These are phyloP conservation scores for Drosophila limbata DNA, from an alignment of 2,888 invertebrate species.

Conservation along the genomic window DNA sequence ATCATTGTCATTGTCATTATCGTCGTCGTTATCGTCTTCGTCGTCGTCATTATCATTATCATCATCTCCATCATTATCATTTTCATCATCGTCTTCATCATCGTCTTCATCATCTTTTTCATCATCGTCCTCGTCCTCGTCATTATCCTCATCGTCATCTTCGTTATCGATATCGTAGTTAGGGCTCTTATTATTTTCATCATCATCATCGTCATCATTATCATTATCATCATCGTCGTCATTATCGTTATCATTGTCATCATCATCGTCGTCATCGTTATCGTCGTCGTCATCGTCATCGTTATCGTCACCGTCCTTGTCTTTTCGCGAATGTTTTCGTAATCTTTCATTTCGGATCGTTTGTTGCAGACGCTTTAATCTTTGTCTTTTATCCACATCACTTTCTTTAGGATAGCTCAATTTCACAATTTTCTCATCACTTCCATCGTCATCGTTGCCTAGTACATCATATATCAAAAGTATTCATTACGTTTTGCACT, in stretches of 20 bases:
- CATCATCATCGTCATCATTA: conserved; percentile 83
- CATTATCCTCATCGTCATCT: conserved; percentile 43
- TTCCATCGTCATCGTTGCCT: conserved; percentile 77
- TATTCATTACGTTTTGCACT: conserved; percentile 69
- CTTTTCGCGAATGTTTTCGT: conserved; percentile 85
- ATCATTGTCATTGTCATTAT: conserved; percentile 85
- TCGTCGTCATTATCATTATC: conserved; percentile 81
- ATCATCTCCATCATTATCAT: conserved; percentile 76
- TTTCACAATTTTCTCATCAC: conserved; percentile 73
- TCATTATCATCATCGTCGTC: conserved; percentile 68
- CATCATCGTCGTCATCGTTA: conserved; percentile 81
- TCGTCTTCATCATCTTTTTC: conserved; percentile 58
- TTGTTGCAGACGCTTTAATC: conserved; percentile 84
- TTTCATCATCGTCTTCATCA: conserved; percentile 85
- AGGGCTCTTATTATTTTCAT: conserved; percentile 83
- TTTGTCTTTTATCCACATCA: conserved; percentile 69
- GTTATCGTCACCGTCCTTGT: conserved; percentile 84
- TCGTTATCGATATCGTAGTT: no score
- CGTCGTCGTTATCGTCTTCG: conserved; percentile 83
- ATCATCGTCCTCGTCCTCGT: conserved; percentile 59
- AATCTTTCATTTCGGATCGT: conserved; percentile 81
- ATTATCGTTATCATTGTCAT: conserved; percentile 85
- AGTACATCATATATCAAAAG: conserved; percentile 65
- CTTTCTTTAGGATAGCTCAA: conserved; percentile 76
- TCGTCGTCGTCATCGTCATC: conserved; percentile 73